These are phyloP conservation scores for Ciconia stormi DNA, from an alignment of 2,113 vertebrate species.

Conservation along the genomic window DNA sequence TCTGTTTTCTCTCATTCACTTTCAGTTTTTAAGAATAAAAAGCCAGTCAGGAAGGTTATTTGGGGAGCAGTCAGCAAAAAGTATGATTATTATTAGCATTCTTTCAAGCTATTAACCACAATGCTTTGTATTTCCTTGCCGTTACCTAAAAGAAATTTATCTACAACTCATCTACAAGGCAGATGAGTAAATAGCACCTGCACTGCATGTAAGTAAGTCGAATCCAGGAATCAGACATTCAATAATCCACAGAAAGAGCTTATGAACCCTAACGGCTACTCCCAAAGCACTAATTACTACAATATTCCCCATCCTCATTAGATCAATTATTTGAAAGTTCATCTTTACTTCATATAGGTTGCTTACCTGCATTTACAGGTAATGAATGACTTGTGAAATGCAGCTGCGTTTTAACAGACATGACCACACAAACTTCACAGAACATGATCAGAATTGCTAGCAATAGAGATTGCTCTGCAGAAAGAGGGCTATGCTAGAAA, in stretches of 20 bases:
- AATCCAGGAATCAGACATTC: not conserved
- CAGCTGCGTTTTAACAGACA: not conserved
- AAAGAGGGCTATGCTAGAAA: slow-evolving; percentile 5
- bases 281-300: not conserved
- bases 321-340: not conserved
- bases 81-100: slow-evolving; percentile 11
- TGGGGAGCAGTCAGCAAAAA: slow-evolving; percentile 11
- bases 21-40: slow-evolving; percentile 46
- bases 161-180: not conserved
- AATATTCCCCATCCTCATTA: not conserved
- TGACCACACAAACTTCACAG: not conserved
- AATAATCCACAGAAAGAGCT: not conserved
- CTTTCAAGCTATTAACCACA: not conserved
- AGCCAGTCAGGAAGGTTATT: slow-evolving; percentile 3
- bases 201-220: not conserved
- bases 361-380: not conserved
- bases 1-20: slow-evolving; percentile 38
- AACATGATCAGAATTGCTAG: not conserved
- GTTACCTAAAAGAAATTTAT: not conserved
- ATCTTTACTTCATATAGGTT: not conserved
- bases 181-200: slow-evolving; percentile 19
- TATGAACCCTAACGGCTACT: not conserved
- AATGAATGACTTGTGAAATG: not conserved
- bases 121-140: not conserved
- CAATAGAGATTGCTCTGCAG: not conserved